A percentile compares a stretch with the other conserved stretches of the same genome.
Conservation (phyloP, 2,113 vertebrate species). For the Columbina picui region DNA sequence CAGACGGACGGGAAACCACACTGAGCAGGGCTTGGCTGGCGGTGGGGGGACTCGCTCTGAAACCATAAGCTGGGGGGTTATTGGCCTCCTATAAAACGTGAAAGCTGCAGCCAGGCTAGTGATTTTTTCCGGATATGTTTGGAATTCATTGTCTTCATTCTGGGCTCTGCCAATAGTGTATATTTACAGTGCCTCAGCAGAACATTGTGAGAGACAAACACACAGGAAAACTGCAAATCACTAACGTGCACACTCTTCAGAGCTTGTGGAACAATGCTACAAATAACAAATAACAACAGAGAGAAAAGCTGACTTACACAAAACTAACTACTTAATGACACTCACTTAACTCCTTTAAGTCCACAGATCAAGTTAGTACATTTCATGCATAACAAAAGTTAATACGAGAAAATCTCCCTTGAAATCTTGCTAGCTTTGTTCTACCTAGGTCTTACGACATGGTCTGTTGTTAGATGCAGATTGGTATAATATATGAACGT, state of each 20-base stretch:
- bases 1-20: background rate
- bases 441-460: background rate
- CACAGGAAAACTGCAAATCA: background rate
- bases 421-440: background rate
- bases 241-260: background rate
- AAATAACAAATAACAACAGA: background rate
- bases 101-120: background rate
- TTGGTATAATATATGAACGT: background rate
- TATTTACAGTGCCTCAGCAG: conserved; percentile 10
- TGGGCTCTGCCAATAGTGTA: conserved; percentile 13
- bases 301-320: background rate
- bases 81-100: background rate
- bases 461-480: background rate
- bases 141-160: conserved; percentile 3
- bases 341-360: background rate
- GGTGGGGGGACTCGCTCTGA: background rate
- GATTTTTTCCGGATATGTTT: background rate
- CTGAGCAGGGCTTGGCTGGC: background rate
- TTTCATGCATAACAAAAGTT: background rate
- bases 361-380: background rate
- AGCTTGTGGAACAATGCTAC: background rate
- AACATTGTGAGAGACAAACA: background rate
- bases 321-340: background rate
- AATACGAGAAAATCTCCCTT: background rate
- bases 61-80: background rate